Evolutionary conservation across 2,113 vertebrate genomes (phyloP).

Genomic region (Ophiodon elongatus): DNA sequence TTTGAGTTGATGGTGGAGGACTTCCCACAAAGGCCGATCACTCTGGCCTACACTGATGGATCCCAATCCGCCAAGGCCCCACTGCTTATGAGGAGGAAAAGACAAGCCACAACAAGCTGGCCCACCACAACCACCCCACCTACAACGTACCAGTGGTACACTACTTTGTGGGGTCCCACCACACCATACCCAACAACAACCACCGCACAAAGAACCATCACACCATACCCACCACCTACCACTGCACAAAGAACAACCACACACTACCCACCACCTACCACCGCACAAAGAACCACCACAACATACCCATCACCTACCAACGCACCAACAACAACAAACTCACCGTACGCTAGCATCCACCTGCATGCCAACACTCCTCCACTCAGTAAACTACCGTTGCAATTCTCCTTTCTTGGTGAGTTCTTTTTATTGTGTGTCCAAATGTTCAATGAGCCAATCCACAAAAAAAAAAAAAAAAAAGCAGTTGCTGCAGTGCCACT

Average conservation of each 20-base stretch:
- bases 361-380: neutral
- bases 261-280: neutral
- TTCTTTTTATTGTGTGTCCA: neutral
- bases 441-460: neutral
- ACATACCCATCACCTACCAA: too few species aligned
- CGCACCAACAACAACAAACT: neutral
- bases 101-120: neutral
- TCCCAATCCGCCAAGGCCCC: slow-evolving; percentile 30
- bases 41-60: slow-evolving; percentile 61
- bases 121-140: too few species aligned
- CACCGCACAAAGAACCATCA: neutral
- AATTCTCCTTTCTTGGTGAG: slow-evolving; percentile 76
- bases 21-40: slow-evolving; percentile 49
- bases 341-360: too few species aligned
- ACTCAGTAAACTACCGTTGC: slow-evolving; percentile 77
- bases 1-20: slow-evolving; percentile 75
- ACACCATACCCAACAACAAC: neutral
- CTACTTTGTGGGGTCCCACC: too few species aligned
- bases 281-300: neutral
- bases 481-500: neutral
- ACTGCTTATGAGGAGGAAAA: neutral
- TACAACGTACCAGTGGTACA: too few species aligned
- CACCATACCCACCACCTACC: neutral
- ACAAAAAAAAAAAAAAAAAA: neutral
- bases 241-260: too few species aligned